phyloP scores from a whole-genome alignment of 2,113 vertebrate species.

The Sapayoa aenigma region DNA sequence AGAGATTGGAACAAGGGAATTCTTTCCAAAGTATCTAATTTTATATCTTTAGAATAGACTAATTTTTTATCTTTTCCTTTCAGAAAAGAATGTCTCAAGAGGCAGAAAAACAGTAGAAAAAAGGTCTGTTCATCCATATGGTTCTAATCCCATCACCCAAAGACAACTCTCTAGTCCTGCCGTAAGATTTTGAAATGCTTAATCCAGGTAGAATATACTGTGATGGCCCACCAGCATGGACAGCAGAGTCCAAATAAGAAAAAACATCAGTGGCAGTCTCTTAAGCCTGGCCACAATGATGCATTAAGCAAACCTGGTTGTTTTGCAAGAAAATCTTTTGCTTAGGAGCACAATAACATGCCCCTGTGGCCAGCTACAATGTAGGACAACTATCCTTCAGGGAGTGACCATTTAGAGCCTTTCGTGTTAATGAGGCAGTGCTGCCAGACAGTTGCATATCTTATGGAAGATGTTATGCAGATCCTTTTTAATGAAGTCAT shows the following conservation, averaged over 20 bases:
- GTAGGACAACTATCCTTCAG: not conserved
- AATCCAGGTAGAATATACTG: not conserved
- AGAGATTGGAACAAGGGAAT: not conserved
- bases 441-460: constrained; percentile 16
- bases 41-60: not conserved
- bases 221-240: too few relatives aligned
- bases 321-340: not conserved
- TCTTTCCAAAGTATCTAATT: not conserved
- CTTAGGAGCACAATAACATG: not conserved
- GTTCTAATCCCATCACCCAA: not conserved
- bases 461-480: constrained; percentile 9
- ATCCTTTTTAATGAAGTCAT: constrained; percentile 48
- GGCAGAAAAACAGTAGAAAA: not conserved
- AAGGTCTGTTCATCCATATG: not conserved
- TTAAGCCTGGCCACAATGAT: not conserved
- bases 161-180: not conserved
- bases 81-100: not conserved
- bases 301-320: not conserved
- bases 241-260: not conserved
- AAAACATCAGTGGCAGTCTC: not conserved
- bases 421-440: constrained; percentile 22
- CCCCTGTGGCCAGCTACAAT: not conserved
- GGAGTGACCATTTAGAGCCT: constrained; percentile 21
- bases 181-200: not conserved
- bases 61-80: not conserved